These are phyloP conservation scores for Fukomys damarensis DNA, from an alignment of 2,113 vertebrate species.

Conservation along the genomic window DNA sequence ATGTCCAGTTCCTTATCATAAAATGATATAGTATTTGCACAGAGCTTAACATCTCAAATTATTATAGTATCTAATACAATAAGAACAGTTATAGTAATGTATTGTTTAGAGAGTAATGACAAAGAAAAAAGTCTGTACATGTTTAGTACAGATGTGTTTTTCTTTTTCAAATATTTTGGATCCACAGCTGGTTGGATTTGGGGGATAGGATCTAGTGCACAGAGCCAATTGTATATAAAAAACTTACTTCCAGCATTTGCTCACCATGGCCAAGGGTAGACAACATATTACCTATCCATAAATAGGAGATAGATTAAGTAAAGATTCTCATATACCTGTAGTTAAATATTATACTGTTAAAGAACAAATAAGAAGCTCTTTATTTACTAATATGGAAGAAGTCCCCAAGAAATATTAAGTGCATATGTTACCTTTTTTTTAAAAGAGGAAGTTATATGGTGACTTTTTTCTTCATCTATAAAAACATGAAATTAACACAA, in stretches of 20 bases:
- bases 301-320: not conserved
- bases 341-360: not conserved
- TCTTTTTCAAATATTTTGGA: not conserved
- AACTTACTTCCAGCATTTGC: not conserved
- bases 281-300: not conserved
- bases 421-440: not conserved
- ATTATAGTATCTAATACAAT: not conserved
- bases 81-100: not conserved
- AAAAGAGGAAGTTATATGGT: not conserved
- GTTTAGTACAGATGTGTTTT: not conserved
- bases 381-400: not conserved
- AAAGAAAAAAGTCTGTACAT: not conserved
- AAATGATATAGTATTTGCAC: not conserved
- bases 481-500: not conserved
- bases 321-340: not conserved
- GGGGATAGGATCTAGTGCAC: not conserved
- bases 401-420: not conserved
- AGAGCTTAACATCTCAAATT: not conserved
- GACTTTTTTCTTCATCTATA: not conserved
- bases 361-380: not conserved
- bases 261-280: not conserved
- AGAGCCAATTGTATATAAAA: not conserved
- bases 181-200: not conserved
- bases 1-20: not conserved
- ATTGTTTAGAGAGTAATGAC: not conserved